Percentiles rank a stretch among this genome's conserved stretches.
phyloP scores from a whole-genome alignment of 2,888 invertebrate species.

The Erebia epiphron region DNA sequence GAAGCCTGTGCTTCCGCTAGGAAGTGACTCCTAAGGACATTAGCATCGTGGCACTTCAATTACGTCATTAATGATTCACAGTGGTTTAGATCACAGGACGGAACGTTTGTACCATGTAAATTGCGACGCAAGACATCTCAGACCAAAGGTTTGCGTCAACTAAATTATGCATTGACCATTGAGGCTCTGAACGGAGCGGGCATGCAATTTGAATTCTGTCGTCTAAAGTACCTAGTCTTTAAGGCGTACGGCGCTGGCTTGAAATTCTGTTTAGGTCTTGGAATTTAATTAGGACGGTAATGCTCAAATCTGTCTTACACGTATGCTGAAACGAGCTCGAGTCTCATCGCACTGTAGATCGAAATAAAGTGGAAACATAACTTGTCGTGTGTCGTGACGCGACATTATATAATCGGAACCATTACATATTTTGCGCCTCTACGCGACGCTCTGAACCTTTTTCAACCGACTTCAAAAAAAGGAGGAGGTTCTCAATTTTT shows the following conservation, averaged over 20 bases:
- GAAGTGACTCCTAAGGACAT: constrained; percentile 15
- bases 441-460: too few relatives aligned
- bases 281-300: constrained; percentile 17
- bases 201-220: constrained; percentile 29
- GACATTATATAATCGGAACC: too few relatives aligned
- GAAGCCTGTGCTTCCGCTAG: not conserved
- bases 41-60: constrained; percentile 16
- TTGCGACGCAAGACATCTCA: constrained; percentile 29
- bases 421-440: too few relatives aligned
- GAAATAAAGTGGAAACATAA: not conserved
- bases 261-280: constrained; percentile 16
- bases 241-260: constrained; percentile 1
- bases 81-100: constrained; percentile 17
- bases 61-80: constrained; percentile 21
- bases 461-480: too few relatives aligned
- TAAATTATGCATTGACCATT: constrained; percentile 40
- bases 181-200: constrained; percentile 30
- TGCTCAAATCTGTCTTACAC: not conserved
- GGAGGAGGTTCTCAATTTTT: too few relatives aligned
- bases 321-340: not conserved
- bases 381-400: not conserved
- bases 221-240: constrained; percentile 17
- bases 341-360: not conserved
- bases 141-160: constrained; percentile 33
- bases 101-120: constrained; percentile 29